Evolutionary conservation across 92 coral and sea anemone genomes (phyloP).

Genomic region (Porites cylindrica): DNA sequence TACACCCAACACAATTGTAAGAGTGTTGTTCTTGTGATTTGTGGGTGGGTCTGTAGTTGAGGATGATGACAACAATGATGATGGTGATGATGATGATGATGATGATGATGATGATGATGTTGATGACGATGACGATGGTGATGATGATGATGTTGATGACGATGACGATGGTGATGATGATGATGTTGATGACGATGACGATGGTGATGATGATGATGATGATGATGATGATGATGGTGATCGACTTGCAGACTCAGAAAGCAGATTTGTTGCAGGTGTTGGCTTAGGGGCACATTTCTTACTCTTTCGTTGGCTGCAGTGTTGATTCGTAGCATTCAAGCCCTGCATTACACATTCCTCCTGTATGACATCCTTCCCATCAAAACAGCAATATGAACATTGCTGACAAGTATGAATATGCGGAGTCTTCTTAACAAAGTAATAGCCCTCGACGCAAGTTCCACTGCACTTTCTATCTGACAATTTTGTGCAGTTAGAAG

Average conservation of each 20-base stretch:
- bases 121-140: no score
- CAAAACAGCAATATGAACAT: slow-evolving; percentile 32
- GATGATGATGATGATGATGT: background rate
- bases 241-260: no score
- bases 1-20: background rate
- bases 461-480: background rate
- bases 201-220: no score
- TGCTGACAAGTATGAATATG: slow-evolving; percentile 6
- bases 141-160: no score
- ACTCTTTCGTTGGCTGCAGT: slow-evolving; percentile 13
- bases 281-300: background rate
- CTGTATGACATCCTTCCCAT: slow-evolving; percentile 13
- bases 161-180: no score
- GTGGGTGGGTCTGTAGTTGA: no score
- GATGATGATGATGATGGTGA: no score
- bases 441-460: background rate
- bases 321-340: background rate
- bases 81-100: no score
- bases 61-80: no score
- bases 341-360: slow-evolving; percentile 25
- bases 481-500: background rate
- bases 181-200: no score
- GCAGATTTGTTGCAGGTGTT: no score
- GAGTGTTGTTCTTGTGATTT: no score
- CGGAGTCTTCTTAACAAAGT: background rate